Evolutionary conservation across 1,140 invertebrate species (phyloP).

Genomic region (Acromyrmex echinatior): DNA sequence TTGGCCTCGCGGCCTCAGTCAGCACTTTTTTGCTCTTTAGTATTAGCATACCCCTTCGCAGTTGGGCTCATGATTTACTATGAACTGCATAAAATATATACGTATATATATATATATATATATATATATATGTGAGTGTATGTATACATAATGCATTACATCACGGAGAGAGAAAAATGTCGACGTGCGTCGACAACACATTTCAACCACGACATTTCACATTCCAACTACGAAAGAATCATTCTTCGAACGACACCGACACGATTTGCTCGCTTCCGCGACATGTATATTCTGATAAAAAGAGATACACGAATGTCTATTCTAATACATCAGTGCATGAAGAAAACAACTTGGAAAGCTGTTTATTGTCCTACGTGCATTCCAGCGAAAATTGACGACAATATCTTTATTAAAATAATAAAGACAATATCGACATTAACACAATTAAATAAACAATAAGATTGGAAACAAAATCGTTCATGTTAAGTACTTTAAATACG

Average conservation of each 20-base stretch:
- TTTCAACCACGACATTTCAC: slow-evolving; percentile 16
- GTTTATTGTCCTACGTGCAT: background rate
- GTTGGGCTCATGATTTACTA: slow-evolving; percentile 53
- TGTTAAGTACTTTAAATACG: too few relatives aligned
- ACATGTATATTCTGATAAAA: slow-evolving; percentile 7
- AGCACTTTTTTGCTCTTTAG: slow-evolving; percentile 31
- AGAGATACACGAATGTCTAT: background rate
- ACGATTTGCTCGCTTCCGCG: background rate
- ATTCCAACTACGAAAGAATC: slow-evolving; percentile 22
- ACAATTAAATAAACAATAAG: background rate
- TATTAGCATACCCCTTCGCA: slow-evolving; percentile 52
- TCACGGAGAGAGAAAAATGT: slow-evolving; percentile 21
- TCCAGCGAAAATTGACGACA: background rate
- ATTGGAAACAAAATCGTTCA: too few relatives aligned
- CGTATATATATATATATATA: background rate
- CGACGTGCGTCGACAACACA: slow-evolving; percentile 1
- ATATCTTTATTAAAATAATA: background rate
- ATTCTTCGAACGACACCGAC: slow-evolving; percentile 31
- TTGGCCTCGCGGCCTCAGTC: slow-evolving; percentile 28
- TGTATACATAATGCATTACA: slow-evolving; percentile 58
- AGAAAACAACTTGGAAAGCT: background rate
- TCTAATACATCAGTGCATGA: background rate
- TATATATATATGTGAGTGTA: background rate
- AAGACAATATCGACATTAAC: background rate
- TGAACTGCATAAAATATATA: slow-evolving; percentile 57